phyloP scores from a whole-genome alignment of 2,797 vertebrate genomes.

The Aldrovandia affinis region DNA sequence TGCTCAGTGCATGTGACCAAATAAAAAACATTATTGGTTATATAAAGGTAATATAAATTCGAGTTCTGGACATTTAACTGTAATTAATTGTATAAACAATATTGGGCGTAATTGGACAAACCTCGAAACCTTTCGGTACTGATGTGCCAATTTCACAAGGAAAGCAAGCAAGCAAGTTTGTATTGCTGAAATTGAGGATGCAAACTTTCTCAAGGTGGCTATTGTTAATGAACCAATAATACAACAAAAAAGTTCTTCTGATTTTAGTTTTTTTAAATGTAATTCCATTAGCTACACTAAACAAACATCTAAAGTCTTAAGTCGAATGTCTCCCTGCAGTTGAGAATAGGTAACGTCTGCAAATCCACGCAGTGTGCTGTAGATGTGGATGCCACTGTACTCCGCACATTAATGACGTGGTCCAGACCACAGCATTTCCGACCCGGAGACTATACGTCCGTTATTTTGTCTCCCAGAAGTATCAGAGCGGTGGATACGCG shows the following conservation, averaged over 20 bases:
- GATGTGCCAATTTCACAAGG: background rate
- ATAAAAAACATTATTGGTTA: background rate
- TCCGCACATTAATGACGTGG: background rate
- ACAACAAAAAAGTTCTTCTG: too few relatives aligned
- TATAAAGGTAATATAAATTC: background rate
- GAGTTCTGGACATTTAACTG: background rate
- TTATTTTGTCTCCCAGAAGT: background rate
- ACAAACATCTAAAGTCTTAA: background rate
- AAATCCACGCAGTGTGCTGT: background rate
- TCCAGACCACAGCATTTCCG: background rate
- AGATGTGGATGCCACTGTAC: background rate
- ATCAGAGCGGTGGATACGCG: too few relatives aligned
- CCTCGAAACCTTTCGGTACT: too few relatives aligned
- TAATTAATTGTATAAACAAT: background rate
- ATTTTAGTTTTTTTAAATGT: background rate
- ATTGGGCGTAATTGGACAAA: background rate
- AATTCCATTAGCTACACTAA: background rate
- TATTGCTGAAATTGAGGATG: background rate
- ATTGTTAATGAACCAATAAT: background rate
- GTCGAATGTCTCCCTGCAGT: background rate
- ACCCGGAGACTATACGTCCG: background rate
- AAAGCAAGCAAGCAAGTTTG: background rate
- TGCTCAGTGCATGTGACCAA: background rate
- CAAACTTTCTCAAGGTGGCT: background rate
- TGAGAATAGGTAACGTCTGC: background rate